phyloP scores from a whole-genome alignment of 2,113 vertebrate species.

The Bubo bubo region DNA sequence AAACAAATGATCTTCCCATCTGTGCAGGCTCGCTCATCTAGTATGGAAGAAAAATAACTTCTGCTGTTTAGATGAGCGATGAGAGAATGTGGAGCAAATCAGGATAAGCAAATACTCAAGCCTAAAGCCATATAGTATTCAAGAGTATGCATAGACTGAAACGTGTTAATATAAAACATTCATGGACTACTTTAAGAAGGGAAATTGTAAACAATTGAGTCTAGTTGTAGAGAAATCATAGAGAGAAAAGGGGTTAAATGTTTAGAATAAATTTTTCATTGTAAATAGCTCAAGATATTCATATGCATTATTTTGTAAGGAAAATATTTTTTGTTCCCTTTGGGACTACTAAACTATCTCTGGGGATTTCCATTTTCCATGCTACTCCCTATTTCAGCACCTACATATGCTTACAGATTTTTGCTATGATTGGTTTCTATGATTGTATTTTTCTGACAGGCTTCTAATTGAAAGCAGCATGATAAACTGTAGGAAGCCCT shows the following conservation, averaged over 20 bases:
- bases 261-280: neutral
- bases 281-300: neutral
- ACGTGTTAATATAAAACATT: neutral
- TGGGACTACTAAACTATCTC: neutral
- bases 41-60: slow-evolving; percentile 39
- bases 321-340: neutral
- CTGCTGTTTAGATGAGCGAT: slow-evolving; percentile 53
- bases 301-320: neutral
- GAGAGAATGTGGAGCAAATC: neutral
- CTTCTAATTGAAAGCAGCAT: neutral
- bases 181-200: neutral
- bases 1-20: slow-evolving; percentile 50
- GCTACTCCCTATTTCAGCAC: neutral
- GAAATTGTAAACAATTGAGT: neutral
- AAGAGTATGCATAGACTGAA: neutral
- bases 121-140: neutral
- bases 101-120: neutral
- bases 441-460: neutral
- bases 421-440: neutral
- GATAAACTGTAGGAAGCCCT: neutral
- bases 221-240: neutral
- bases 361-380: neutral
- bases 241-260: neutral
- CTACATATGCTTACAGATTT: neutral
- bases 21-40: neutral